Percentiles rank a stretch among this genome's conserved stretches.
Conservation (phyloP, 2,888 invertebrate species). For the Drosophila limbata region DNA sequence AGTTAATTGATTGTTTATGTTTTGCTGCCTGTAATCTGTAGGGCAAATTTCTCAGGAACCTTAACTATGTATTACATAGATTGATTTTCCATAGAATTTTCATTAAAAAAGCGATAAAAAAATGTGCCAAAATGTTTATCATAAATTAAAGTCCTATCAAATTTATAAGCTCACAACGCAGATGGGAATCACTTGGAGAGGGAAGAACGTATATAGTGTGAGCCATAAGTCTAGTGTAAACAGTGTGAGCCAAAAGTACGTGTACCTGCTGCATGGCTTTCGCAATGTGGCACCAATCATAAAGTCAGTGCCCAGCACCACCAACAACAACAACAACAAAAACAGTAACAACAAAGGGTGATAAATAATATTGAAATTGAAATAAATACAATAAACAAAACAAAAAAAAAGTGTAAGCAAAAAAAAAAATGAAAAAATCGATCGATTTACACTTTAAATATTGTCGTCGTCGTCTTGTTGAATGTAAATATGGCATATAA, state of each 20-base stretch:
- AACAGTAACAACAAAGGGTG: slow-evolving; percentile 11
- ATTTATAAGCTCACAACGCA: slow-evolving; percentile 9
- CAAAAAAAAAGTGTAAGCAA: slow-evolving; percentile 34
- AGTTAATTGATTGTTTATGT: slow-evolving; percentile 8
- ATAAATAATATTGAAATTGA: slow-evolving; percentile 76
- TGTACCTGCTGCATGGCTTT: slow-evolving; percentile 46
- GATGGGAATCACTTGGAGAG: slow-evolving; percentile 13
- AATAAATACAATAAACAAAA: slow-evolving; percentile 76
- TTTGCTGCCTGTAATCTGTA: slow-evolving; percentile 5
- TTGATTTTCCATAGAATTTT: slow-evolving; percentile 23
- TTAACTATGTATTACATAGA: slow-evolving; percentile 17
- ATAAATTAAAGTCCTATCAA: slow-evolving; percentile 21
- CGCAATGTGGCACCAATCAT: slow-evolving; percentile 52
- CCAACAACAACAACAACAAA: neutral
- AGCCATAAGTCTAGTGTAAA: slow-evolving; percentile 43
- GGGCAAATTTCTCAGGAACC: slow-evolving; percentile 3
- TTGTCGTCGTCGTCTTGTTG: slow-evolving; percentile 40
- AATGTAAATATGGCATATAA: slow-evolving; percentile 66
- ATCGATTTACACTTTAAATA: slow-evolving; percentile 78
- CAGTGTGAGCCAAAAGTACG: slow-evolving; percentile 25
- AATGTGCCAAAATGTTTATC: slow-evolving; percentile 48
- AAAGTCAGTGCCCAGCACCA: slow-evolving; percentile 28
- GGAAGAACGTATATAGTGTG: slow-evolving; percentile 5
- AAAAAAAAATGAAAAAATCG: slow-evolving; percentile 43
- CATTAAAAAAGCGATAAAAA: slow-evolving; percentile 10